phyloP scores from a whole-genome alignment of 2,888 invertebrate genomes.

The Plebejus anna region DNA sequence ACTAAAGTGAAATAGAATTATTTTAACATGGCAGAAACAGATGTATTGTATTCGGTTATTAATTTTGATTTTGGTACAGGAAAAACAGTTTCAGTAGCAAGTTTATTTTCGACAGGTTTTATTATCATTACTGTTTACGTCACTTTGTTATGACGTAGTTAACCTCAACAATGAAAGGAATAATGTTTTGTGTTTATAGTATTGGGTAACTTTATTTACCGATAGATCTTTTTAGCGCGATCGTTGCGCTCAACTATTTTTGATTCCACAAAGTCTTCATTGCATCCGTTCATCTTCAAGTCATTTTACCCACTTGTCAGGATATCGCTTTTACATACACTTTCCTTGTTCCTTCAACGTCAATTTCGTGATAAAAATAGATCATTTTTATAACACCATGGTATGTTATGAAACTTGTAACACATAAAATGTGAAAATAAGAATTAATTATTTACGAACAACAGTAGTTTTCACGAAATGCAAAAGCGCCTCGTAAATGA shows the following conservation, averaged over 20 bases:
- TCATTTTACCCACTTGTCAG: constrained; percentile 70
- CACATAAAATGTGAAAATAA: not conserved
- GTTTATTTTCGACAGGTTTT: not conserved
- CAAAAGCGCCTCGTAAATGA: not conserved
- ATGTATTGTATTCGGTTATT: not conserved
- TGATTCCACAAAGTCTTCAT: constrained; percentile 63
- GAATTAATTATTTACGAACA: not conserved
- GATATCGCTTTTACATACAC: constrained; percentile 55
- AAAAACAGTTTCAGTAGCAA: not conserved
- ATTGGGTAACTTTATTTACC: constrained; percentile 49
- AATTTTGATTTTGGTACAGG: not conserved
- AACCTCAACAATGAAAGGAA: constrained; percentile 20
- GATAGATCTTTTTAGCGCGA: constrained; percentile 74
- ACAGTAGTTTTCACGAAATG: not conserved
- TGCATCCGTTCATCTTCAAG: constrained; percentile 75
- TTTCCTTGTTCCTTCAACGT: constrained; percentile 45
- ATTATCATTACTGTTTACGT: constrained; percentile 32
- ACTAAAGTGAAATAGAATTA: no score
- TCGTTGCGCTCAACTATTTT: constrained; percentile 70
- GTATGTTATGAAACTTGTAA: constrained; percentile 32
- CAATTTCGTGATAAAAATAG: constrained; percentile 42
- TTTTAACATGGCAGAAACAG: not conserved
- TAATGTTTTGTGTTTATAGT: constrained; percentile 11
- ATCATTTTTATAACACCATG: constrained; percentile 55
- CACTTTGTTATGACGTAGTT: constrained; percentile 41